A percentile compares a stretch with the other conserved stretches of the same genome.
Evolutionary conservation across 2,113 vertebrate genomes (phyloP).

Genomic region (Speoplatyrhinus poulsoni): DNA sequence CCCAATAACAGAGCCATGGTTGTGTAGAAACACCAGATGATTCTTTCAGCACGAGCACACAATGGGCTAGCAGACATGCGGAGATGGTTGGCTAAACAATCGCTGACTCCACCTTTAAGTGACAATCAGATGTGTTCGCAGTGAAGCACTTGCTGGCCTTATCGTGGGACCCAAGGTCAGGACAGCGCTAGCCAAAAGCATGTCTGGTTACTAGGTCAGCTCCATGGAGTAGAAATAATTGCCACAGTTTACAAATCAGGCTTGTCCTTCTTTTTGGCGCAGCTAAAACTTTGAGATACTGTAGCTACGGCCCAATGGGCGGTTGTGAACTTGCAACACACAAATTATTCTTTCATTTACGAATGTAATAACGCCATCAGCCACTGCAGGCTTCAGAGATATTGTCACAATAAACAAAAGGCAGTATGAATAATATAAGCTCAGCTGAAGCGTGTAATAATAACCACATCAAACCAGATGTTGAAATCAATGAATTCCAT

Average conservation of each 20-base stretch:
- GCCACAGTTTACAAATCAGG: background rate
- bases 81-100: too few relatives aligned
- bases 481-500: slow-evolving; percentile 26
- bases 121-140: background rate
- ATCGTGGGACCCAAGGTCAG: slow-evolving; percentile 18
- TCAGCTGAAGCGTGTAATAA: background rate
- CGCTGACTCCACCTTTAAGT: too few relatives aligned
- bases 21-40: too few relatives aligned
- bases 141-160: background rate
- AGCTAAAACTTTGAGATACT: slow-evolving; percentile 5
- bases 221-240: slow-evolving; percentile 2
- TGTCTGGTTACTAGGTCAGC: slow-evolving; percentile 21
- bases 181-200: background rate
- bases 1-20: too few relatives aligned
- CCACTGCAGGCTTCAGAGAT: slow-evolving; percentile 3
- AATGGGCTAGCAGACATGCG: too few relatives aligned
- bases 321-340: slow-evolving; percentile 11
- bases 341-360: slow-evolving; percentile 4
- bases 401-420: slow-evolving; percentile 18
- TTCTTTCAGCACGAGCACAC: too few relatives aligned
- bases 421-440: background rate
- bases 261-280: slow-evolving; percentile 9
- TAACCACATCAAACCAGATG: background rate
- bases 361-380: background rate
- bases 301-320: background rate